phyloP scores from a whole-genome alignment of 2,797 vertebrate species.

The Clamator glandarius region DNA sequence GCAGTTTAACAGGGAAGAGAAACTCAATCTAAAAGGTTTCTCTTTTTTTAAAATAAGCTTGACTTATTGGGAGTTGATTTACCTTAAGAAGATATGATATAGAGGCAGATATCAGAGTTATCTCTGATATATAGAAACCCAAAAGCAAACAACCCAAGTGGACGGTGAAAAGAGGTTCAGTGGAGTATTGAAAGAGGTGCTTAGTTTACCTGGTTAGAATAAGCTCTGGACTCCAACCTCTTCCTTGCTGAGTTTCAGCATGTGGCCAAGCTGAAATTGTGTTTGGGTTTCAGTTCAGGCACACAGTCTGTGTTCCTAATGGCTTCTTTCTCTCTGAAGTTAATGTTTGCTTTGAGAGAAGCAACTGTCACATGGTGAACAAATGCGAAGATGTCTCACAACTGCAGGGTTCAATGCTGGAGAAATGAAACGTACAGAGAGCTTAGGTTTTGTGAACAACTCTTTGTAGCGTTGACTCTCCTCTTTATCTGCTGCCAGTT shows the following conservation, averaged over 20 bases:
- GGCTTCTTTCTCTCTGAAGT: neutral
- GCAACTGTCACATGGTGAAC: neutral
- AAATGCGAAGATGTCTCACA: neutral
- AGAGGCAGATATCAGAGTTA: neutral
- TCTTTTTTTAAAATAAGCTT: neutral
- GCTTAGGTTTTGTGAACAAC: neutral
- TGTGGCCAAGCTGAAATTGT: neutral
- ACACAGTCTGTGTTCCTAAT: neutral
- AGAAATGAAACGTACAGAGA: neutral
- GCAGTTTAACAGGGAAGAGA: neutral
- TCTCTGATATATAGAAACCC: neutral
- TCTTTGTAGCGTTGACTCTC: neutral
- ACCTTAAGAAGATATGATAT: neutral
- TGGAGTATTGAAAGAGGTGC: neutral
- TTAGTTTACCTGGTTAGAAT: neutral
- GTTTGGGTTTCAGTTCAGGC: neutral
- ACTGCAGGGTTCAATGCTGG: neutral
- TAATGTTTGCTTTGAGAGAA: neutral
- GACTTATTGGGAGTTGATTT: neutral
- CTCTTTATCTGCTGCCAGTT: neutral
- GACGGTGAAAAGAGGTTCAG: neutral
- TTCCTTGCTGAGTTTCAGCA: neutral
- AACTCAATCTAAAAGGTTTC: neutral
- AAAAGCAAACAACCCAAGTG: no score
- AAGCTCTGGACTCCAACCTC: neutral